Evolutionary conservation across 92 coral and sea anemone species (phyloP), one percentile per base, ranked within the genome.

Genomic region (Virgularia gustaviana): DNA sequence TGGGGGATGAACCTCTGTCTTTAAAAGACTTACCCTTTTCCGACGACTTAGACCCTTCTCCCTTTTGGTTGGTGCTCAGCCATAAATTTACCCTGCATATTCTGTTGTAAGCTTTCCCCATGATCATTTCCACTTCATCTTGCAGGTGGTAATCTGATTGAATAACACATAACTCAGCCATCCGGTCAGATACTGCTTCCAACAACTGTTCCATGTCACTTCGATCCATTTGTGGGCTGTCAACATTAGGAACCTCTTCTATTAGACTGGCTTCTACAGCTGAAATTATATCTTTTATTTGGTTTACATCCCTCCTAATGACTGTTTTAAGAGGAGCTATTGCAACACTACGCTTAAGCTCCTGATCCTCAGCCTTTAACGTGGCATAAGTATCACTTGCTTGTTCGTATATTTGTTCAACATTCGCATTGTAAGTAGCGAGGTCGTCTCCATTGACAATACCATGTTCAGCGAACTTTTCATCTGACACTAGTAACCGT

Each of bases 361-460:
- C 20, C 1, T 43, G n/a, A 22, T 43, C 20, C 20, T 22, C 20
- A 43, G 51, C 51, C 51, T 43, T 43, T 43, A 43, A 13, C 20
- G 13, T 22, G 4, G 20, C 51, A 4, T 43, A 43, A 43, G 20
- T 22, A 43, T 43, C 51, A 13, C 51, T 43, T 43, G 51, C 51
- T 43, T 43, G n/a, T 43, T 13, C 51, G 20, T 43, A 43, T 43
- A 22, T 22, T 13, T 4, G 51, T 4, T 43, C 20, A 43, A 43
- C 51, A 16, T 43, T 43, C 51, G 51, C 51, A 43, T n/a, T n/a
- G n/a, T 57, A 57, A 2, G 64, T 57, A 16, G 11, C 35, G 25
- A 57, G 11, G 13, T 57, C 64, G 1, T 57, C 64, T 10, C 64
- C 64, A 31, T 57, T 57, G 2, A 57, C 64, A 13, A 57, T 42